Conservation (phyloP, 2,888 invertebrate genomes). For the Drosophila conformis region DNA sequence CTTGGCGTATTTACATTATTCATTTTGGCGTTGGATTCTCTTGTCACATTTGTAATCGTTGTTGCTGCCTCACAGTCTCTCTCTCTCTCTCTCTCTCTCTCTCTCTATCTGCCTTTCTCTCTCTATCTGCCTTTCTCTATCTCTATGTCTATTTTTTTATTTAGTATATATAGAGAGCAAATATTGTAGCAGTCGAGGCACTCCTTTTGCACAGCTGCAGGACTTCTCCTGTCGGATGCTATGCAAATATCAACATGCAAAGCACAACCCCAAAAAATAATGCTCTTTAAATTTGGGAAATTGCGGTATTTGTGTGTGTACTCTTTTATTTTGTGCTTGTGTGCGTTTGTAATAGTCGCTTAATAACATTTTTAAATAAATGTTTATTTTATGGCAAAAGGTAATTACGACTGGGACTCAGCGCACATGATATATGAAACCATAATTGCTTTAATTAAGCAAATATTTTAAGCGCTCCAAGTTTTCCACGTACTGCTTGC, state of each 20-base stretch:
- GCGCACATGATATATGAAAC: constrained; percentile 74
- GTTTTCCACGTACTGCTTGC: constrained; percentile 1
- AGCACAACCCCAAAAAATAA: constrained; percentile 19
- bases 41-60: constrained; percentile 71
- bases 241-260: constrained; percentile 50
- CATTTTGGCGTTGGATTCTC: constrained; percentile 78
- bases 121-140: neutral
- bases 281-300: constrained; percentile 19
- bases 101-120: neutral
- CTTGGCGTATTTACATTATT: constrained; percentile 81
- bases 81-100: constrained; percentile 1
- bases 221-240: constrained; percentile 20
- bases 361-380: constrained; percentile 79
- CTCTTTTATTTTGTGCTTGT: no score
- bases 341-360: constrained; percentile 36
- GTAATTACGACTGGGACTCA: constrained; percentile 65
- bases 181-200: constrained; percentile 22
- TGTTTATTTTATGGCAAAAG: constrained; percentile 75
- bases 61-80: constrained; percentile 10
- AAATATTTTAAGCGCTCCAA: constrained; percentile 69
- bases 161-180: constrained; percentile 16
- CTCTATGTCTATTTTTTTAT: neutral
- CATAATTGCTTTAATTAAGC: constrained; percentile 80
- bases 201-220: constrained; percentile 2
- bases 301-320: neutral